These are phyloP conservation scores for Nicator chloris DNA, from an alignment of 2,113 vertebrate species.

Conservation along the genomic window DNA sequence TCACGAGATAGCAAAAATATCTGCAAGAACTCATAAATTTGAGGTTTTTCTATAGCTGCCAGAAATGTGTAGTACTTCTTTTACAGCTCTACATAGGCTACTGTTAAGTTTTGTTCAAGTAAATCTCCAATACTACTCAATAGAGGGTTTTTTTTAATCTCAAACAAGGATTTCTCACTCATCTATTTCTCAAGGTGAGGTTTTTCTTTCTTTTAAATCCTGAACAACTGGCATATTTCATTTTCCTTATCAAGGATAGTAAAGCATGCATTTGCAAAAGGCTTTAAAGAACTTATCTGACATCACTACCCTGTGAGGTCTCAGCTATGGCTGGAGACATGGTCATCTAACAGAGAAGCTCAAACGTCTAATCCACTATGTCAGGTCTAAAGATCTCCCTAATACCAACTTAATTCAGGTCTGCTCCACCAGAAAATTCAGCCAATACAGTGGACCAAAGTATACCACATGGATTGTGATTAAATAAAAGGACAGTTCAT, in stretches of 20 bases:
- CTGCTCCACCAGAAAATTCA: neutral
- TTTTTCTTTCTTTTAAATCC: neutral
- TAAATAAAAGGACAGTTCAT: neutral
- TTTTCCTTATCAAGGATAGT: neutral
- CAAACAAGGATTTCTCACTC: neutral
- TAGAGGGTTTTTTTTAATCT: too few species aligned
- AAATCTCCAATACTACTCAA: neutral
- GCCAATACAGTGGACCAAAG: neutral
- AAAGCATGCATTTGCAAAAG: neutral
- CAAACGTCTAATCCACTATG: neutral
- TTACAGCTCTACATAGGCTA: neutral
- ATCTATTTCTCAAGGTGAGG: neutral
- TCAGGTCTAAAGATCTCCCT: neutral
- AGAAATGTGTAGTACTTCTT: neutral
- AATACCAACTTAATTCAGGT: neutral
- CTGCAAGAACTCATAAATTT: neutral
- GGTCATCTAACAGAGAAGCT: neutral
- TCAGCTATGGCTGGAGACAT: neutral
- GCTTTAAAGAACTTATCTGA: neutral
- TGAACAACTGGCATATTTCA: neutral
- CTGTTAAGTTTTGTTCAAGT: neutral
- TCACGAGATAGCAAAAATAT: neutral
- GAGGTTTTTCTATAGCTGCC: neutral
- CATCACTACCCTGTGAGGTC: neutral
- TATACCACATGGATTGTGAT: fast-evolving